Conservation (phyloP, 2,113 vertebrate species). For the Holacanthus passer region DNA sequence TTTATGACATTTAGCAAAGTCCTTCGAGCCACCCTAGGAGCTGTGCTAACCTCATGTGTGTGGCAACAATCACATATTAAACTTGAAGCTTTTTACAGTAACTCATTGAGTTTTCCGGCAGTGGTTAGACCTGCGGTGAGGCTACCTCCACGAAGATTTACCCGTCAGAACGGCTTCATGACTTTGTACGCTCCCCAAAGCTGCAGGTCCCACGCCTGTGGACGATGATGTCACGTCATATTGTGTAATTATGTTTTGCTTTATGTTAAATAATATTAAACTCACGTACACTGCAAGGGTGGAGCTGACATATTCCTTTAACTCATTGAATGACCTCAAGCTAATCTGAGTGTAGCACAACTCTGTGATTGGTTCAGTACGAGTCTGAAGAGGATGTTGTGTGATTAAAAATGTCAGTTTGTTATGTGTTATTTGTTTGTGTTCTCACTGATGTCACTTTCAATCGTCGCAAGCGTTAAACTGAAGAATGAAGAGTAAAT, state of each 20-base stretch:
- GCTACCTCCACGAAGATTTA: constrained; percentile 57
- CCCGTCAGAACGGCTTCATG: constrained; percentile 31
- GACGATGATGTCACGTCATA: constrained; percentile 67
- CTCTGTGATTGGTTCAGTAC: constrained; percentile 36
- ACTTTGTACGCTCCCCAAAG: constrained; percentile 53
- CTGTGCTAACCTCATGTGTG: constrained; percentile 48
- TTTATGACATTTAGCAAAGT: constrained; percentile 69
- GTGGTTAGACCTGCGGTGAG: constrained; percentile 56
- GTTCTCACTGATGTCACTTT: constrained; percentile 58
- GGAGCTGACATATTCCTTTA: constrained; percentile 73
- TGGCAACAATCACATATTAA: constrained; percentile 58
- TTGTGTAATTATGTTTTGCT: constrained; percentile 69
- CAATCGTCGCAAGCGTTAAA: constrained; percentile 39
- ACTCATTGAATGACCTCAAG: constrained; percentile 78
- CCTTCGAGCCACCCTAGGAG: constrained; percentile 57
- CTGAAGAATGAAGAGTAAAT: constrained; percentile 17
- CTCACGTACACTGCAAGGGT: constrained; percentile 66
- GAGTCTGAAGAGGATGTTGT: constrained; percentile 30
- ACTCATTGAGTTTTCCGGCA: constrained; percentile 63
- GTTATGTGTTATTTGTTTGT: constrained; percentile 59
- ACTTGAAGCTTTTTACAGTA: constrained; percentile 62
- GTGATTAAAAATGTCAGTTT: constrained; percentile 59
- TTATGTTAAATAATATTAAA: constrained; percentile 73
- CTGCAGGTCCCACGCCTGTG: constrained; percentile 61
- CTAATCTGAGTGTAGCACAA: constrained; percentile 49